These are phyloP conservation scores for Melanotaenia pygmaea DNA, from an alignment of 2,797 vertebrate genomes.

Conservation along the genomic window DNA sequence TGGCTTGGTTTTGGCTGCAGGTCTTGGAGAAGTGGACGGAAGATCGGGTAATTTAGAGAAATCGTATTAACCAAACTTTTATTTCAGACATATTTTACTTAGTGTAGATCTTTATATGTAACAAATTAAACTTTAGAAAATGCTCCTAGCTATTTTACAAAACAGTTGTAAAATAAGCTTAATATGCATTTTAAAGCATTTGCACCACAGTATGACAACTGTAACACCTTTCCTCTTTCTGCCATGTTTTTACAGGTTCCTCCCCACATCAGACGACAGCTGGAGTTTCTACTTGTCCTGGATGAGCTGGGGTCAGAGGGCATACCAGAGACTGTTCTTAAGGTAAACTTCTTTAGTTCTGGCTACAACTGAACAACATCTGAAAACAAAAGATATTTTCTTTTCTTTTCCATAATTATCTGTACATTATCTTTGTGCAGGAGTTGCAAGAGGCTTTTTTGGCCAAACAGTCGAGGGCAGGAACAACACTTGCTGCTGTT, in stretches of 20 bases:
- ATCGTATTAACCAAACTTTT: neutral
- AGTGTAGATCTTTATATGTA: no score
- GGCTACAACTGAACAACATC: neutral
- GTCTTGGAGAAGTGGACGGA: slow-evolving; percentile 88
- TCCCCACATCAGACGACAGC: slow-evolving; percentile 79
- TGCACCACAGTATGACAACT: neutral
- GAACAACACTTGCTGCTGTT: slow-evolving; percentile 62
- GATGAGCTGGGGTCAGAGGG: slow-evolving; percentile 88
- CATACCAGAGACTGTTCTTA: slow-evolving; percentile 82
- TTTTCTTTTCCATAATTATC: neutral
- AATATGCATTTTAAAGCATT: neutral
- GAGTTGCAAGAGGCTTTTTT: slow-evolving; percentile 88
- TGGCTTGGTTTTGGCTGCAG: slow-evolving; percentile 95
- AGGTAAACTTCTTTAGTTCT: slow-evolving; percentile 76
- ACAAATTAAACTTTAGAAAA: neutral
- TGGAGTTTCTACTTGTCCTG: slow-evolving; percentile 92
- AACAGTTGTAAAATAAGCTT: neutral
- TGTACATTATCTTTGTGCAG: slow-evolving; percentile 68
- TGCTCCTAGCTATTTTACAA: neutral
- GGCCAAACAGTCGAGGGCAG: slow-evolving; percentile 59
- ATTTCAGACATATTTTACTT: neutral
- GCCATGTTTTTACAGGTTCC: slow-evolving; percentile 69
- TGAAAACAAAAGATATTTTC: neutral
- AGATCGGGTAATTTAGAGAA: slow-evolving; percentile 81
- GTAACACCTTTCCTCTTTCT: neutral